Conservation (phyloP, 2,113 vertebrate genomes). For the Sclerurus mexicanus region DNA sequence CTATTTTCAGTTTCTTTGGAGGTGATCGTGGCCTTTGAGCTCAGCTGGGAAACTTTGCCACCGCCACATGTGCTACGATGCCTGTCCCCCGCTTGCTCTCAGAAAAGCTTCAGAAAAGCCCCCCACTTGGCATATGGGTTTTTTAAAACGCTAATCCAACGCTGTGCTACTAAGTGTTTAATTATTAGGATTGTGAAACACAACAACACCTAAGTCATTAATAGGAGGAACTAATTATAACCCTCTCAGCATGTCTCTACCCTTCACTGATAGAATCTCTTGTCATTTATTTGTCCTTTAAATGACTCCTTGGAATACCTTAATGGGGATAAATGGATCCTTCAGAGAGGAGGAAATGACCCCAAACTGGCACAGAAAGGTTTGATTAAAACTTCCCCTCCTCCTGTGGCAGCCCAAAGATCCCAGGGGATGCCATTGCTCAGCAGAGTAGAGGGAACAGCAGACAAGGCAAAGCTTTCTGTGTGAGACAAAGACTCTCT, state of each 20-base stretch:
- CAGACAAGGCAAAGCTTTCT: not conserved
- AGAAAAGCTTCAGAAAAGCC: not conserved
- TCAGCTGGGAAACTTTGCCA: not conserved
- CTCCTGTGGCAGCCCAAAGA: not conserved
- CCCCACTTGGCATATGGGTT: not conserved
- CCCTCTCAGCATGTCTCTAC: not conserved
- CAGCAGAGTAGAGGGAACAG: not conserved
- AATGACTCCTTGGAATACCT: not conserved
- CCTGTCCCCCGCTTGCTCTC: not conserved
- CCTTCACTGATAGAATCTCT: not conserved
- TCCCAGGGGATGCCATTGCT: not conserved
- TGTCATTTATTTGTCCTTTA: slow-evolving; percentile 12
- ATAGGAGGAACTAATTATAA: not conserved
- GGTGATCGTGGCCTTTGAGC: slow-evolving; percentile 1
- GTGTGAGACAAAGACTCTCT: not conserved
- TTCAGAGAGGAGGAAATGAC: not conserved
- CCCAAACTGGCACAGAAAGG: not conserved
- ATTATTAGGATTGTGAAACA: slow-evolving; percentile 36
- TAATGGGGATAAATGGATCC: slow-evolving; percentile 21
- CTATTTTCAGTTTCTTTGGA: slow-evolving; percentile 6
- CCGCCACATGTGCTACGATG: accelerated
- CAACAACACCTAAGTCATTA: not conserved
- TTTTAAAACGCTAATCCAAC: not conserved
- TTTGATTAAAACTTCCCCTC: slow-evolving; percentile 31
- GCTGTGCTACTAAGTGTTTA: not conserved